phyloP scores from a whole-genome alignment of 1,140 invertebrate genomes.

The Hyphantria cunea region DNA sequence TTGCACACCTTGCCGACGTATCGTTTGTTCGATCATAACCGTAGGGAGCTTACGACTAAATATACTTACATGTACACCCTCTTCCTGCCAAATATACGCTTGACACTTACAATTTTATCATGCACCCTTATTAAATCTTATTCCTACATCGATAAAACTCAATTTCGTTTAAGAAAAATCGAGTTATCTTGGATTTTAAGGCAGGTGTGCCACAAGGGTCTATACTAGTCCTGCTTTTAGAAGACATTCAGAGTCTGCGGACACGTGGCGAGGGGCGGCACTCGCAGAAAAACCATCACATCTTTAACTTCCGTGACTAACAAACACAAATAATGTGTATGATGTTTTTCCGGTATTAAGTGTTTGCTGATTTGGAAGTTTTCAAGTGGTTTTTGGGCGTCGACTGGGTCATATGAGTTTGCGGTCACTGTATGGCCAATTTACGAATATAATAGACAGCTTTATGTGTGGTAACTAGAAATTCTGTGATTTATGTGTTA shows the following conservation, averaged over 20 bases:
- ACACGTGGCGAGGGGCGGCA: slow-evolving; percentile 66
- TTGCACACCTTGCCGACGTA: slow-evolving; percentile 69
- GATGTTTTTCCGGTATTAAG: slow-evolving; percentile 76
- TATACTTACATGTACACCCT: slow-evolving; percentile 78
- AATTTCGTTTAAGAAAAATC: slow-evolving; percentile 31
- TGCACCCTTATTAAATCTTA: slow-evolving; percentile 13
- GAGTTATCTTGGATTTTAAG: slow-evolving; percentile 10
- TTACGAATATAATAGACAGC: slow-evolving; percentile 12
- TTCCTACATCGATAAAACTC: slow-evolving; percentile 35
- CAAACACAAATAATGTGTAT: slow-evolving; percentile 77
- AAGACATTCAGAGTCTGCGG: slow-evolving; percentile 68
- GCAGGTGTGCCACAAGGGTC: slow-evolving; percentile 74
- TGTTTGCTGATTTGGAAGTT: slow-evolving; percentile 46
- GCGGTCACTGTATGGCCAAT: slow-evolving; percentile 27
- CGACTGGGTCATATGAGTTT: slow-evolving; percentile 37
- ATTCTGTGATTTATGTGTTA: background rate
- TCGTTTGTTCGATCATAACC: slow-evolving; percentile 71
- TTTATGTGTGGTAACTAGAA: slow-evolving; percentile 2
- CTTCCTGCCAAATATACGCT: slow-evolving; percentile 74
- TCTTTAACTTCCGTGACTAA: slow-evolving; percentile 75
- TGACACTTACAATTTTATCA: slow-evolving; percentile 42
- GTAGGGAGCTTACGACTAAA: slow-evolving; percentile 71
- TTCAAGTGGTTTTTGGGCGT: slow-evolving; percentile 24
- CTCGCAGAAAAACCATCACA: slow-evolving; percentile 71
- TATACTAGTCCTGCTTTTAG: slow-evolving; percentile 64